Evolutionary conservation across 2,797 vertebrate genomes (phyloP), one percentile per base, ranked within the genome.

Genomic region (Danio albolineatus): DNA sequence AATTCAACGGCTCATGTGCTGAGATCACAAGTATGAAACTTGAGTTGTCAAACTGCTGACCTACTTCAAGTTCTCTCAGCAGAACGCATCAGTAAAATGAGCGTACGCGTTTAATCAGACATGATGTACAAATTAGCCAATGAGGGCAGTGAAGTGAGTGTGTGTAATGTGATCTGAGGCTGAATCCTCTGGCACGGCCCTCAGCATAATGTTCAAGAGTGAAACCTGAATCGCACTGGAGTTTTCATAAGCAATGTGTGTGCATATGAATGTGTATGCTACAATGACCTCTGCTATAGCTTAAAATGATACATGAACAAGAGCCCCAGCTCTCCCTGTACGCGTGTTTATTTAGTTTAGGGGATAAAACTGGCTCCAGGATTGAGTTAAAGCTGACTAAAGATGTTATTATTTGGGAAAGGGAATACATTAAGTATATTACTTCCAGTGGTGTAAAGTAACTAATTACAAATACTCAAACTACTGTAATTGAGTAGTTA

Each of bases 51-150:
- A 38, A 38, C 10, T 46, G 57, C 4, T 70, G 76, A 71, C 54
- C 56, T 54, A 71, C 60, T 73, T 79, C 10, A 51, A 59, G 56
- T 21, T 51, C 51, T 38, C 36, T 38, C 21, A 12, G 44, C 48
- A 54, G 46, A 36, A 62, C 17, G 54, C 66, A 65, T 64, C 56
- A 54, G 10, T 54, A 38, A 51, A 61, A 17, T 14, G 72, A 43
- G 62, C 10, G 54, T 51, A 69, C 7, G 21, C 7, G 56, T 49
- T 60, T 46, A 81, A 65, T 82, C 77, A 61, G 59, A 75, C 71
- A 78, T 79, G 65, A 65, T 79, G 71, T 79, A 79, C 70, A 84
- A 84, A 84, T 84, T 75, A 82, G 61, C 36, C 38, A 10, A 28
- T n/a, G 46, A 75, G 79, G 41, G 79, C 65, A 54, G n/a, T 17